Evolutionary conservation across 2,888 invertebrate genomes (phyloP).

Genomic region (Tholera decimalis): DNA sequence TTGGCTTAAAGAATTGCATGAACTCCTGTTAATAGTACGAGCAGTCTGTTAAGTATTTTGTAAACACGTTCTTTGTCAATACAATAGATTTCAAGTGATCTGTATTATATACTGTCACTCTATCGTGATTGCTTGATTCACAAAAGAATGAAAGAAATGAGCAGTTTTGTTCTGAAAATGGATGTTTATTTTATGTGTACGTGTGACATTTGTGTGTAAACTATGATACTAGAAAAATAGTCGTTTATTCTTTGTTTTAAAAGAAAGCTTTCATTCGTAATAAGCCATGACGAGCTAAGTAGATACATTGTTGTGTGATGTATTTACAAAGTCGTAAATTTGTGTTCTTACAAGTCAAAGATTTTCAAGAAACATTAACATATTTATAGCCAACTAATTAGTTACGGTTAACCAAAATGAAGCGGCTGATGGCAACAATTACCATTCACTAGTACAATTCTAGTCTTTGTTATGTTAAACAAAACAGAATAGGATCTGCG

Average conservation of each 20-base stretch:
- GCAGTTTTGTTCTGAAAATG: background rate
- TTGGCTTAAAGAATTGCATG: slow-evolving; percentile 12
- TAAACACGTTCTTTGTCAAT: background rate
- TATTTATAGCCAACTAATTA: slow-evolving; percentile 23
- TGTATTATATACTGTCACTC: background rate
- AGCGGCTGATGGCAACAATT: slow-evolving; percentile 46
- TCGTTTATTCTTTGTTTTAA: too few relatives aligned
- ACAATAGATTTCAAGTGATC: background rate
- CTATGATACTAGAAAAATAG: background rate
- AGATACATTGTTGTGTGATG: background rate
- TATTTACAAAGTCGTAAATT: slow-evolving; percentile 10
- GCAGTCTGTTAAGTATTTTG: slow-evolving; percentile 4
- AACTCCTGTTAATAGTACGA: background rate
- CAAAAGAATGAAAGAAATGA: background rate
- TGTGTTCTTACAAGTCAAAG: slow-evolving; percentile 18
- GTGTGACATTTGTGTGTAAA: background rate
- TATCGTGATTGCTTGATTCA: background rate
- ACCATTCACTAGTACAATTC: slow-evolving; percentile 25
- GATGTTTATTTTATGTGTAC: background rate
- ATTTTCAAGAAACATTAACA: slow-evolving; percentile 36
- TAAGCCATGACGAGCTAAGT: too few relatives aligned
- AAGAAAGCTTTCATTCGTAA: too few relatives aligned
- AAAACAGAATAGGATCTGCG: slow-evolving; percentile 19
- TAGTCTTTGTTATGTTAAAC: slow-evolving; percentile 28
- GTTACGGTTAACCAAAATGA: slow-evolving; percentile 39